A percentile compares a stretch with the other conserved stretches of the same genome.
Evolutionary conservation across 1,140 invertebrate species (phyloP).

Genomic region (Idris sp.): DNA sequence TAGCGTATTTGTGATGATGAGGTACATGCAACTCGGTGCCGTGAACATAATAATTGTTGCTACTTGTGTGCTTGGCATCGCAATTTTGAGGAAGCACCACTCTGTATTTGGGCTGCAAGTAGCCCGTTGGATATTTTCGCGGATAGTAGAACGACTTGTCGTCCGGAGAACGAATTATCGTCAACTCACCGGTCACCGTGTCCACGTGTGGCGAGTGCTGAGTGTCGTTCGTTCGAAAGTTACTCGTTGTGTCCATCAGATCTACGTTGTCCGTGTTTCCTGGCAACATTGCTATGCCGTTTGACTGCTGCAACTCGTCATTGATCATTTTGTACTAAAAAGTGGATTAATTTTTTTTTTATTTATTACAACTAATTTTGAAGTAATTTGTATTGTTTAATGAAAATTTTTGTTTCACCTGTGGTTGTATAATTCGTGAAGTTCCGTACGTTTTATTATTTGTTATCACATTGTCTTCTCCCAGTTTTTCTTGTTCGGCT

Average conservation of each 20-base stretch:
- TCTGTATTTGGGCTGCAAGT: slow-evolving; percentile 37
- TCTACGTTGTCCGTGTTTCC: slow-evolving; percentile 66
- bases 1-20: slow-evolving; percentile 36
- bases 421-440: slow-evolving; percentile 78
- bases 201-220: slow-evolving; percentile 72
- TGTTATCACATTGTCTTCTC: slow-evolving; percentile 74
- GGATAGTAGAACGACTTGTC: slow-evolving; percentile 63
- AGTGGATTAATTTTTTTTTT: not conserved
- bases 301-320: slow-evolving; percentile 64
- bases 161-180: slow-evolving; percentile 63
- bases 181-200: slow-evolving; percentile 77
- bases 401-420: slow-evolving; percentile 71
- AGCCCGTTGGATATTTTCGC: slow-evolving; percentile 50
- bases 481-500: slow-evolving; percentile 79
- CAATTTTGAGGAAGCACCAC: slow-evolving; percentile 17
- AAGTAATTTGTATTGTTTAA: no score
- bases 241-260: slow-evolving; percentile 73
- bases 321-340: slow-evolving; percentile 43
- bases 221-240: slow-evolving; percentile 69
- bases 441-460: slow-evolving; percentile 80
- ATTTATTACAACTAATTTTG: no score
- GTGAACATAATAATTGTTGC: no score
- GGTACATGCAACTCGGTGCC: no score
- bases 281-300: slow-evolving; percentile 68
- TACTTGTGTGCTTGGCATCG: no score